A percentile compares a stretch with the other conserved stretches of the same genome.
These are phyloP conservation scores for Raja brachyura DNA, from an alignment of 2,113 vertebrate species.

Conservation along the genomic window DNA sequence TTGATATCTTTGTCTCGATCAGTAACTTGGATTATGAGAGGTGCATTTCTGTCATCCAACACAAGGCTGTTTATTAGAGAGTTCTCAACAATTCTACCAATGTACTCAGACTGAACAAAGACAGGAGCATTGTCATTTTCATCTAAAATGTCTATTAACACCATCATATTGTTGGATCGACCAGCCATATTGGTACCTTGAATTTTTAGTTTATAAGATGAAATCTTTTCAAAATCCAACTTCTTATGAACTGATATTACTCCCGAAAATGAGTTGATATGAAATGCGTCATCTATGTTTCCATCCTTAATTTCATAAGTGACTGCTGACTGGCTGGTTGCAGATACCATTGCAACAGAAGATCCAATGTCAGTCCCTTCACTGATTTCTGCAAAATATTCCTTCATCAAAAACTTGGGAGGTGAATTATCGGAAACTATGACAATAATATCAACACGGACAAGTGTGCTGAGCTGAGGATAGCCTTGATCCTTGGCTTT, in stretches of 20 bases:
- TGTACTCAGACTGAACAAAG: conserved; percentile 63
- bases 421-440: conserved; percentile 69
- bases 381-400: conserved; percentile 82
- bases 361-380: conserved; percentile 65
- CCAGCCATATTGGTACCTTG: conserved; percentile 69
- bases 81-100: conserved; percentile 76
- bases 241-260: conserved; percentile 65
- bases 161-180: conserved; percentile 55
- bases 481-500: conserved; percentile 82
- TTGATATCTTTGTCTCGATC: conserved; percentile 79
- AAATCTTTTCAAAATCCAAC: conserved; percentile 74
- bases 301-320: conserved; percentile 80
- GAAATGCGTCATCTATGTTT: conserved; percentile 68
- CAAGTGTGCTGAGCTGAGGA: conserved; percentile 69
- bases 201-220: conserved; percentile 74
- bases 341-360: conserved; percentile 66
- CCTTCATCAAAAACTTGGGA: conserved; percentile 69
- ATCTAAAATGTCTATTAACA: conserved; percentile 77
- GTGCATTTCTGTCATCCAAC: conserved; percentile 67
- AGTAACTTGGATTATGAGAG: conserved; percentile 73
- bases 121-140: conserved; percentile 82
- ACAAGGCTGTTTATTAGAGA: conserved; percentile 76
- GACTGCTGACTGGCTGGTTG: conserved; percentile 68
- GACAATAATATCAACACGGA: conserved; percentile 65
- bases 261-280: conserved; percentile 79